Base-by-base conservation (phyloP, 2,113 vertebrate genomes). In the Pogonocichla stellata region DNA sequence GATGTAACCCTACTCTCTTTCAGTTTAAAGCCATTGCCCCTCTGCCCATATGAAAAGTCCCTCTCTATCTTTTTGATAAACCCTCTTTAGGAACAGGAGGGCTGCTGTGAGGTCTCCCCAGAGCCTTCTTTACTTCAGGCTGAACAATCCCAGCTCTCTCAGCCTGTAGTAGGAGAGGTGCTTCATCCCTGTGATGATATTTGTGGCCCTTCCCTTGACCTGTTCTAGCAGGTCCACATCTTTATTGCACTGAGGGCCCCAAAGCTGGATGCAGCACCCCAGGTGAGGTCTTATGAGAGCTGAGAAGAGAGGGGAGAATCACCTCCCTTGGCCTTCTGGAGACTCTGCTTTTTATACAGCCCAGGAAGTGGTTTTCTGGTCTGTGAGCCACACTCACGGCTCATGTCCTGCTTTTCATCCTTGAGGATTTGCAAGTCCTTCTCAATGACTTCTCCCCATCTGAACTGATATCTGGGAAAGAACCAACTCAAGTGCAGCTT, bases 281-380 rank as follows among this genome's bases (percentile, higher is more conserved):
- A 6, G 10, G 16, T 56, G n/a, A 31, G 40, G 5, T 40, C 38
- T 40, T 12, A 40, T 40, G 38, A 40, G 38, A 40, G 38, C 23
- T 36, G 38, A 62, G 33, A 34, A 19, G 29, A 48, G 6, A 0
- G 15, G 47, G 24, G 9, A 20, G 8, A 54, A 70, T n/a, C 40
- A 54, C 5, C 5, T 62, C 19, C 19, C 40, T 56, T n/a, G 8
- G 17, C 24, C 24, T n/a, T n/a, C 74, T 47, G 40, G n/a, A 38
- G 3, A 45, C 6, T 23, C 36, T 2, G 15, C 8, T 69, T 36
- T 61, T 61, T 38, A 29, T 38, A 23, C 38, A 53, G 23, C 19
- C 14, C 14, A 10, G 47, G 38, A 61, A 24, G 33, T 0, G 0
- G 9, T 10, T 45, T 45, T 53, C 12, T 8, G 9, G 6, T 28